Evolutionary conservation across 1,140 invertebrate species (phyloP).

Genomic region (Apis mellifera): DNA sequence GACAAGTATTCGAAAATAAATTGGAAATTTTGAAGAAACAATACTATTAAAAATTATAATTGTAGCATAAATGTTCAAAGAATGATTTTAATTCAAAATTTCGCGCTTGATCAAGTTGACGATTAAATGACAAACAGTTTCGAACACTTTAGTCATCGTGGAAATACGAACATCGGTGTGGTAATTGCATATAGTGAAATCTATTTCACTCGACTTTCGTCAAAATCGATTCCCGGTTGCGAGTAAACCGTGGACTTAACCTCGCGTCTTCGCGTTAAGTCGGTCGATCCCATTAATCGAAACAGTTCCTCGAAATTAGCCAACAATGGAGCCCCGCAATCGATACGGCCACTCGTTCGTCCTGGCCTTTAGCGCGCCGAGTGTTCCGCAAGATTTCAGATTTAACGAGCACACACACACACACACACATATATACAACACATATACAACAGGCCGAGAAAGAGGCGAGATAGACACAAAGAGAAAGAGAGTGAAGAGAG

Average conservation of each 20-base stretch:
- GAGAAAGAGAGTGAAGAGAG: neutral
- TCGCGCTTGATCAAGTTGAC: neutral
- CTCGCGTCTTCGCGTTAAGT: neutral
- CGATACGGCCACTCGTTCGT: conserved; percentile 31
- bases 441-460: too few relatives aligned
- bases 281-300: conserved; percentile 27
- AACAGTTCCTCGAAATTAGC: conserved; percentile 33
- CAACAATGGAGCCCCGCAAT: conserved; percentile 15
- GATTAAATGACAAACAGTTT: neutral
- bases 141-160: too few relatives aligned
- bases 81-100: too few relatives aligned
- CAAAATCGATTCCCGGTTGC: neutral
- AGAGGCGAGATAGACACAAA: neutral
- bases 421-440: too few relatives aligned
- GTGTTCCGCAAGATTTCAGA: conserved; percentile 43
- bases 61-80: too few relatives aligned
- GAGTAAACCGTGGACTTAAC: neutral
- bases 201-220: neutral
- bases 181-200: neutral
- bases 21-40: too few relatives aligned
- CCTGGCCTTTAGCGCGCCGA: conserved; percentile 10
- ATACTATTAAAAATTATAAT: too few relatives aligned
- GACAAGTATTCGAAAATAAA: too few relatives aligned
- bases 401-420: neutral
- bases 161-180: too few relatives aligned